phyloP scores from a whole-genome alignment of 2,888 invertebrate genomes.

The Tigriopus californicus region DNA sequence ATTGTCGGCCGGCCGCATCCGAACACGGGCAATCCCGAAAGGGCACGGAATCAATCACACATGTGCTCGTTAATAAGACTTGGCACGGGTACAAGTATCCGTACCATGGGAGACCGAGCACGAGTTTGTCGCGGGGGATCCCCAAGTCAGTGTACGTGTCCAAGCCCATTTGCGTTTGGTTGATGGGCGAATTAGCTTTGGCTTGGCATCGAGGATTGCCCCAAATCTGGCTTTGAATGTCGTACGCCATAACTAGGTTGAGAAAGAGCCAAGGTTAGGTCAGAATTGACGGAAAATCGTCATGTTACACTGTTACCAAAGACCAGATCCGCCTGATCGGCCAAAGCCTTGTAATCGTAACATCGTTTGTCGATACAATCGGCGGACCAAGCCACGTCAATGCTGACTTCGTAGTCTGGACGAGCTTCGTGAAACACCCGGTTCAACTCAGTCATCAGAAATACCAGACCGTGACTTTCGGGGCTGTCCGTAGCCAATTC shows the following conservation, averaged over 20 bases:
- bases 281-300: no score
- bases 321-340: constrained; percentile 25
- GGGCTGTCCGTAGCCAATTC: constrained; percentile 21
- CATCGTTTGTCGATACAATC: constrained; percentile 26
- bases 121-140: constrained; percentile 24
- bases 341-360: constrained; percentile 27
- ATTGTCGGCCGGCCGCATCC: constrained; percentile 27
- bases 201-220: constrained; percentile 17
- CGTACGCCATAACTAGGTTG: constrained; percentile 21
- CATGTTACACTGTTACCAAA: no score
- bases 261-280: no score
- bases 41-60: constrained; percentile 25
- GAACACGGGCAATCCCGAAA: constrained; percentile 28
- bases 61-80: constrained; percentile 22
- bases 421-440: constrained; percentile 22
- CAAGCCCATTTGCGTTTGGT: constrained; percentile 22
- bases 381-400: constrained; percentile 30
- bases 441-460: constrained; percentile 24
- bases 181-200: constrained; percentile 18
- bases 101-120: constrained; percentile 30
- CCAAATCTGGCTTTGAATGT: constrained; percentile 27
- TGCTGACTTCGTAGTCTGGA: constrained; percentile 24
- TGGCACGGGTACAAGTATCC: constrained; percentile 28
- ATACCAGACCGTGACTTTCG: constrained; percentile 23
- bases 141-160: constrained; percentile 23